Conservation (phyloP, 2,113 vertebrate species). For the Rhombomys opimus region DNA sequence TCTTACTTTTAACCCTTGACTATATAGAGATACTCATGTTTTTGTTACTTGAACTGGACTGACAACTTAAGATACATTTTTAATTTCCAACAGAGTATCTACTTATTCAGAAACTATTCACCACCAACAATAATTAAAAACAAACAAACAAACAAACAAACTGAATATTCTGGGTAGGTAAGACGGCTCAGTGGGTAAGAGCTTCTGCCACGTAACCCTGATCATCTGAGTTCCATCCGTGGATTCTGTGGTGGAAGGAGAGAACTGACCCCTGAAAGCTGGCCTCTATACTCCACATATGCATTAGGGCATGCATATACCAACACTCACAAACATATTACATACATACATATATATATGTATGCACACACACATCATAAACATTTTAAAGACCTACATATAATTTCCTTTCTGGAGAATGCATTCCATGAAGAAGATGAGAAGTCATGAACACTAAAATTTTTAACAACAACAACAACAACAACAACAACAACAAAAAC, state of each 20-base stretch:
- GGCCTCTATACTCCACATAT: not conserved
- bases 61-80: not conserved
- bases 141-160: no score
- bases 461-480: not conserved
- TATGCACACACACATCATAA: not conserved
- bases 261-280: not conserved
- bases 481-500: no score
- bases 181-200: not conserved
- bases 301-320: no score
- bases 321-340: not conserved
- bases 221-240: not conserved
- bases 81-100: not conserved
- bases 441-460: not conserved
- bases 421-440: not conserved
- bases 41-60: slow-evolving; percentile 4
- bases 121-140: not conserved
- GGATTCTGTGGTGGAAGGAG: not conserved
- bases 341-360: not conserved
- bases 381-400: not conserved
- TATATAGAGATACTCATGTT: not conserved
- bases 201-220: not conserved
- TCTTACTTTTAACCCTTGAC: not conserved
- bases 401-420: not conserved
- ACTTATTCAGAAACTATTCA: not conserved
- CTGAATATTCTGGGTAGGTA: not conserved